phyloP scores from a whole-genome alignment of 2,888 invertebrate species.

The Xestia xanthographa region DNA sequence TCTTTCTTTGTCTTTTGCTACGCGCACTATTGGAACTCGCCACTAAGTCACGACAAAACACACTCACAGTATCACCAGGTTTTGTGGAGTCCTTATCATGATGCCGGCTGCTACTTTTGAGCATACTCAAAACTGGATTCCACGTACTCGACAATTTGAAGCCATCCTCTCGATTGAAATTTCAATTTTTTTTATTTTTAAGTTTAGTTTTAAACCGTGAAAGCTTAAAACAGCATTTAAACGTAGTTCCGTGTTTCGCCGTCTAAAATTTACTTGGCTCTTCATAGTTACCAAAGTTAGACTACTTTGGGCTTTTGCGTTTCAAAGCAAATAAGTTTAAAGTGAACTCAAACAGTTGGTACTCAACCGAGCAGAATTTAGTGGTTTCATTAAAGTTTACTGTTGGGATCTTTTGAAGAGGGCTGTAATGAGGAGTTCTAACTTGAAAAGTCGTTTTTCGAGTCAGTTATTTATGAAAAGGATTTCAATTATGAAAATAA shows the following conservation, averaged over 20 bases:
- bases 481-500: constrained; percentile 38
- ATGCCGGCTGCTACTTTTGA: too few species aligned
- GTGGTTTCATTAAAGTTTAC: constrained; percentile 55
- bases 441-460: constrained; percentile 32
- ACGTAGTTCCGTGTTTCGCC: constrained; percentile 26
- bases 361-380: constrained; percentile 53
- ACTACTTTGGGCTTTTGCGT: constrained; percentile 43
- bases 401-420: constrained; percentile 55
- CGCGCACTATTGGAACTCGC: too few species aligned
- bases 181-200: too few species aligned
- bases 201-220: too few species aligned
- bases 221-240: too few species aligned
- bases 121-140: too few species aligned
- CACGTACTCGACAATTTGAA: too few species aligned
- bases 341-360: constrained; percentile 56
- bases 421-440: constrained; percentile 30
- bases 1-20: too few species aligned
- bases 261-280: constrained; percentile 5
- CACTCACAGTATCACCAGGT: too few species aligned
- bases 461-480: constrained; percentile 24
- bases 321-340: constrained; percentile 60
- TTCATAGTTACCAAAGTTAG: constrained; percentile 28
- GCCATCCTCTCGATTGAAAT: too few species aligned
- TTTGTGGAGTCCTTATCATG: too few species aligned
- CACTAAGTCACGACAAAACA: too few species aligned